These are phyloP conservation scores for Formica selysi DNA, from an alignment of 1,140 invertebrate genomes.

Conservation along the genomic window DNA sequence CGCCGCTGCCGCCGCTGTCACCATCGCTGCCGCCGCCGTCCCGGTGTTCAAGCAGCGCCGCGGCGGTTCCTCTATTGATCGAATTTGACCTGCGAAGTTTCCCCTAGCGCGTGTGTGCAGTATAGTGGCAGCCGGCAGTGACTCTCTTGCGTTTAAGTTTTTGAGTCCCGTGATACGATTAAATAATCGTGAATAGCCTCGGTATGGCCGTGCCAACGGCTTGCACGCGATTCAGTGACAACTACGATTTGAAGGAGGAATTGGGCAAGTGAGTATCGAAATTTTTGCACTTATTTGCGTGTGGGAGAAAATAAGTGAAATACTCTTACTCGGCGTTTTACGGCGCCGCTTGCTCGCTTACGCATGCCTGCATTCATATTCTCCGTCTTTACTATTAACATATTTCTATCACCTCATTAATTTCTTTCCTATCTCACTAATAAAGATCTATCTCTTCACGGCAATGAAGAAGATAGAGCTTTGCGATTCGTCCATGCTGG, in stretches of 20 bases:
- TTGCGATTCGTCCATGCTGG: background rate
- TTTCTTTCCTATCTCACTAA: background rate
- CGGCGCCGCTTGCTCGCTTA: background rate
- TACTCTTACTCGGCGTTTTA: background rate
- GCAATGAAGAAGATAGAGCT: background rate
- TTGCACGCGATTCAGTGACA: constrained; percentile 98
- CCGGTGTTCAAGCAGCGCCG: constrained; percentile 74
- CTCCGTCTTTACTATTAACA: background rate
- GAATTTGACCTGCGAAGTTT: constrained; percentile 84
- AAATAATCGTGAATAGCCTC: constrained; percentile 71
- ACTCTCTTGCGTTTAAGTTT: constrained; percentile 70
- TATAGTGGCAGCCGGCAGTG: constrained; percentile 74
- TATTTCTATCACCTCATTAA: background rate
- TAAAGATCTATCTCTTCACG: background rate
- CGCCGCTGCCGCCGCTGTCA: too few species aligned
- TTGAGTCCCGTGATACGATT: constrained; percentile 68
- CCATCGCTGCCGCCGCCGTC: constrained; percentile 53
- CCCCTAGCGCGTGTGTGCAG: constrained; percentile 79
- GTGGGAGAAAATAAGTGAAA: background rate
- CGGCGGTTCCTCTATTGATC: constrained; percentile 84
- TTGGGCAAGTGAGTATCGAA: constrained; percentile 97
- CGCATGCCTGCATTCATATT: background rate
- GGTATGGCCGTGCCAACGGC: constrained; percentile 90
- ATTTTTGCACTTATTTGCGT: constrained; percentile 3
- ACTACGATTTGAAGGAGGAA: constrained; percentile 99